phyloP scores from a whole-genome alignment of 64 coral and sea anemone species.

The Stichodactyla helianthus region DNA sequence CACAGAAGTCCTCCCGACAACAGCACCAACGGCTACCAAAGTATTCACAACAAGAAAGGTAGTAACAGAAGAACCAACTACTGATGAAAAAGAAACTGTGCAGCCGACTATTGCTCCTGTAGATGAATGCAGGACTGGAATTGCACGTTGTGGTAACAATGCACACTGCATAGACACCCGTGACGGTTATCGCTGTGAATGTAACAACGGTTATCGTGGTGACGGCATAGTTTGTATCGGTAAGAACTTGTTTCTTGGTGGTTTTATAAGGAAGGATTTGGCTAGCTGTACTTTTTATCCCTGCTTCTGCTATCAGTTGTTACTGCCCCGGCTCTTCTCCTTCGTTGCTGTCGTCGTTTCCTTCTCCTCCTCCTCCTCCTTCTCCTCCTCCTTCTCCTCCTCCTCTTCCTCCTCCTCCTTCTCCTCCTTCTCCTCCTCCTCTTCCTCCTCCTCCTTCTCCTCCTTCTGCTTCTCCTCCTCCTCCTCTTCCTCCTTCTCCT shows the following conservation, averaged over 20 bases:
- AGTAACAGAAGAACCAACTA: not conserved
- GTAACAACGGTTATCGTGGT: constrained; percentile 45
- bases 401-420: too few species aligned
- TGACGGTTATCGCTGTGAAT: constrained; percentile 42
- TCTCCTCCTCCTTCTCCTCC: too few species aligned
- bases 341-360: too few species aligned
- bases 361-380: too few species aligned
- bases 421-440: too few species aligned
- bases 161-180: constrained; percentile 42
- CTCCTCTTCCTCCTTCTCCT: too few species aligned
- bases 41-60: not conserved
- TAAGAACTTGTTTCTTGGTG: not conserved
- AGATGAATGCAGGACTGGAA: constrained; percentile 44
- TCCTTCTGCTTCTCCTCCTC: too few species aligned
- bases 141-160: constrained; percentile 23
- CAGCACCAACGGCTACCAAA: not conserved
- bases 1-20: not conserved
- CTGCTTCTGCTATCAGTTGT: too few species aligned
- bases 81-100: not conserved
- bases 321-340: too few species aligned
- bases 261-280: not conserved
- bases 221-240: constrained; percentile 23
- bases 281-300: too few species aligned
- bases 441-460: too few species aligned
- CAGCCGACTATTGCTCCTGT: not conserved